Evolutionary conservation across 1,140 invertebrate species (phyloP).

Genomic region (Solenopsis invicta): DNA sequence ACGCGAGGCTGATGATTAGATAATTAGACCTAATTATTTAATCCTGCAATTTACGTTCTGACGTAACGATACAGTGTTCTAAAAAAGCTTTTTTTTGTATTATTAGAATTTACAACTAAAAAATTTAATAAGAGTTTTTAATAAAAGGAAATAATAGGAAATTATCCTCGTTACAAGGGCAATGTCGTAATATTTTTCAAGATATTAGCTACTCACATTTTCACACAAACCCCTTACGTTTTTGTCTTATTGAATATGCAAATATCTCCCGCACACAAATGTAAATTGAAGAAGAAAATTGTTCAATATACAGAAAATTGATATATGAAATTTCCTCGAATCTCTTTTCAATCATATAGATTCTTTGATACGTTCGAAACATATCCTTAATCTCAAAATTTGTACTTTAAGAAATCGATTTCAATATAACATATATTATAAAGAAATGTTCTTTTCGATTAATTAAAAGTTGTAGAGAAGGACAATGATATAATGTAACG

Average conservation of each 20-base stretch:
- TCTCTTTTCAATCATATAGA: background rate
- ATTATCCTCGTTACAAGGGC: background rate
- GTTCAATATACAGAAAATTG: background rate
- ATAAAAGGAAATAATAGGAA: background rate
- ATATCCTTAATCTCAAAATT: background rate
- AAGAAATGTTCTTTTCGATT: background rate
- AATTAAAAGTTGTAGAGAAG: background rate
- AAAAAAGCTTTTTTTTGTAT: background rate
- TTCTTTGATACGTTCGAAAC: background rate
- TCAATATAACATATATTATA: background rate
- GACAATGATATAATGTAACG: background rate
- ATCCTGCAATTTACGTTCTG: background rate
- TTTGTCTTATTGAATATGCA: background rate
- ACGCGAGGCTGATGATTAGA: background rate
- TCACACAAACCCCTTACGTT: background rate
- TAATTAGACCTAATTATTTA: constrained; percentile 36
- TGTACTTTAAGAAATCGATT: background rate
- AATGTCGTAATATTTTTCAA: background rate
- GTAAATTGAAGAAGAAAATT: background rate
- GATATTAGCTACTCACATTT: background rate
- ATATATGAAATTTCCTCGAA: background rate
- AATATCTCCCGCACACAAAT: background rate
- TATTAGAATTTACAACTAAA: background rate
- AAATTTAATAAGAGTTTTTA: background rate
- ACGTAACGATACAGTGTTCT: background rate